Percentiles rank a stretch among this genome's conserved stretches.
Conservation (phyloP, 2,888 invertebrate genomes). For the Gari tellinella region DNA sequence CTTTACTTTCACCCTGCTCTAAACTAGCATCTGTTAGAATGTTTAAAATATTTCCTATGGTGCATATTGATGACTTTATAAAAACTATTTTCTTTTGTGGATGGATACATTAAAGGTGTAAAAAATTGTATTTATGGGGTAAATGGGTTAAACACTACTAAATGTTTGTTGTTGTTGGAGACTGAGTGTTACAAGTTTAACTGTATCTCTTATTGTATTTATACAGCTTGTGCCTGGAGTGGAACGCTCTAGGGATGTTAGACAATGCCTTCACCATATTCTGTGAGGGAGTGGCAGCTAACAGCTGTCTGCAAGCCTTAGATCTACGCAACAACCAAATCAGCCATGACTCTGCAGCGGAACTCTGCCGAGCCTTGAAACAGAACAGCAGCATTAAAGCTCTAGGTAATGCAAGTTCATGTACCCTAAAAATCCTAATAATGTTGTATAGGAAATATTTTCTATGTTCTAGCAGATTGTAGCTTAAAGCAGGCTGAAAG, state of each 20-base stretch:
- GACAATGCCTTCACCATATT: conserved; percentile 83
- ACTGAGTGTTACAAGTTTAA: not conserved
- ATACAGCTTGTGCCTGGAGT: conserved; percentile 83
- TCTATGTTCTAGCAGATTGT: too few relatives aligned
- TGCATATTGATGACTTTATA: too few relatives aligned
- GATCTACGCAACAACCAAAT: conserved; percentile 84
- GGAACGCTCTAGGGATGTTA: conserved; percentile 84
- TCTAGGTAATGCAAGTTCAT: conserved; percentile 76
- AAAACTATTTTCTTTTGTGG: too few relatives aligned
- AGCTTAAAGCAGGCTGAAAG: too few relatives aligned
- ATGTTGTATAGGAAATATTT: too few relatives aligned
- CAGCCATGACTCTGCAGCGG: conserved; percentile 82
- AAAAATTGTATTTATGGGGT: too few relatives aligned
- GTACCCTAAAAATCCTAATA: too few relatives aligned
- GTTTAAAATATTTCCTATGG: too few relatives aligned
- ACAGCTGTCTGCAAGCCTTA: conserved; percentile 77
- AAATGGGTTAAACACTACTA: too few relatives aligned
- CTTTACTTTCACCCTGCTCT: too few relatives aligned
- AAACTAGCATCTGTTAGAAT: too few relatives aligned
- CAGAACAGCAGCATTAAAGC: conserved; percentile 79
- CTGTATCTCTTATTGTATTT: conserved; percentile 12
- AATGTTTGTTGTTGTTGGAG: not conserved
- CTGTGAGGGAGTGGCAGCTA: conserved; percentile 83
- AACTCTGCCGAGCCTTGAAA: conserved; percentile 80
- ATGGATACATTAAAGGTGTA: too few relatives aligned